Evolutionary conservation across 2,797 vertebrate species (phyloP).

Genomic region (Argya squamiceps): DNA sequence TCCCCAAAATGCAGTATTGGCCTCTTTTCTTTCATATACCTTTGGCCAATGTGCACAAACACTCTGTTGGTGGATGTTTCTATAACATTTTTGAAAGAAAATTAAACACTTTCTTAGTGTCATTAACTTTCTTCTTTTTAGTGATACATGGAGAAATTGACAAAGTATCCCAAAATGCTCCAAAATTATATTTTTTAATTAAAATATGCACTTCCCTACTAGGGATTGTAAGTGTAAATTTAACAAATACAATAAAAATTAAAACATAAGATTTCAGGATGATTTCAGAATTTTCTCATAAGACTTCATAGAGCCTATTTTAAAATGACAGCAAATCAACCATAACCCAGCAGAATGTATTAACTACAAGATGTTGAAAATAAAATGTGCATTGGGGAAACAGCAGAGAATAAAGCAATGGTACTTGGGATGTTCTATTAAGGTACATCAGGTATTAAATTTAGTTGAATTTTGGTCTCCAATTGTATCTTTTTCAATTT

Average conservation of each 20-base stretch:
- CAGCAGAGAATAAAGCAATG: background rate
- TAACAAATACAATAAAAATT: background rate
- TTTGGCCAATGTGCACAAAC: background rate
- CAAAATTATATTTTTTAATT: background rate
- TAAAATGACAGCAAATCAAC: background rate
- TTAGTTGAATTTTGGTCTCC: background rate
- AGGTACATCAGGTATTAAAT: background rate
- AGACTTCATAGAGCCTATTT: background rate
- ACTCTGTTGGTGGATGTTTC: background rate
- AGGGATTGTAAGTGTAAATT: background rate
- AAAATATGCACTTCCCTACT: background rate
- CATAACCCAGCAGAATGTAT: background rate
- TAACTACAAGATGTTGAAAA: background rate
- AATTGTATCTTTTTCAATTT: background rate
- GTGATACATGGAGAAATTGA: background rate
- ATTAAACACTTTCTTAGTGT: background rate
- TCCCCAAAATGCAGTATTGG: background rate
- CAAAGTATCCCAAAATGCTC: background rate
- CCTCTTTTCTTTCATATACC: background rate
- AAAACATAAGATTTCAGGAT: background rate
- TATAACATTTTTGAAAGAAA: background rate
- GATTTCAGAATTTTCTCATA: background rate
- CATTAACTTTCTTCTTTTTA: background rate
- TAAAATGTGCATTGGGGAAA: background rate
- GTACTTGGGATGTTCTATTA: background rate